phyloP scores from a whole-genome alignment of 2,113 vertebrate species.

The Myotis lucifugus region DNA sequence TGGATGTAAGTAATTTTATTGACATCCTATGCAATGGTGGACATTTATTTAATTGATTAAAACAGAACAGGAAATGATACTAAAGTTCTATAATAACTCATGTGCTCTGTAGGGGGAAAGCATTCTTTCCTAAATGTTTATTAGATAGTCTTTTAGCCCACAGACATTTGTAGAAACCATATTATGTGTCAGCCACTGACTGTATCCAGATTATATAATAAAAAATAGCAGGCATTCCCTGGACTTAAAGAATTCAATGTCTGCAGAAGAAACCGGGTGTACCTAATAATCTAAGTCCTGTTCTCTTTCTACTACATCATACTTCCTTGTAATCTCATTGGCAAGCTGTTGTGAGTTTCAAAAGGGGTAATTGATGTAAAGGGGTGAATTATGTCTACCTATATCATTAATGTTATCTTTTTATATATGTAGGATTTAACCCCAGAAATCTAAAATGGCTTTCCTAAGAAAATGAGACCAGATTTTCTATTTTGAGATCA shows the following conservation, averaged over 20 bases:
- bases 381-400: not conserved
- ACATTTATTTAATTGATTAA: conserved; percentile 51
- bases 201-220: conserved; percentile 18
- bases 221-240: not conserved
- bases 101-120: not conserved
- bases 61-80: not conserved
- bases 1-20: conserved; percentile 47
- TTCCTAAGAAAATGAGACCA: not conserved
- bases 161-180: conserved; percentile 48
- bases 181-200: not conserved
- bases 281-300: not conserved
- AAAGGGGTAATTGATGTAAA: not conserved
- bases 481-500: not conserved
- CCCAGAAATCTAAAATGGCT: not conserved
- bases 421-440: not conserved
- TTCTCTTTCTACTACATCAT: too few species aligned
- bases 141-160: conserved; percentile 18
- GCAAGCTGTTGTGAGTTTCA: not conserved
- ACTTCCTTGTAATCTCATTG: not conserved
- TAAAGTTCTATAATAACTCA: not conserved
- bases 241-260: not conserved
- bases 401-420: not conserved
- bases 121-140: conserved; percentile 29
- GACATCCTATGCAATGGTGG: not conserved
- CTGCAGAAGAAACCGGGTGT: not conserved